phyloP scores from a whole-genome alignment of 92 coral and sea anemone genomes.

The Paragorgia papillata region DNA sequence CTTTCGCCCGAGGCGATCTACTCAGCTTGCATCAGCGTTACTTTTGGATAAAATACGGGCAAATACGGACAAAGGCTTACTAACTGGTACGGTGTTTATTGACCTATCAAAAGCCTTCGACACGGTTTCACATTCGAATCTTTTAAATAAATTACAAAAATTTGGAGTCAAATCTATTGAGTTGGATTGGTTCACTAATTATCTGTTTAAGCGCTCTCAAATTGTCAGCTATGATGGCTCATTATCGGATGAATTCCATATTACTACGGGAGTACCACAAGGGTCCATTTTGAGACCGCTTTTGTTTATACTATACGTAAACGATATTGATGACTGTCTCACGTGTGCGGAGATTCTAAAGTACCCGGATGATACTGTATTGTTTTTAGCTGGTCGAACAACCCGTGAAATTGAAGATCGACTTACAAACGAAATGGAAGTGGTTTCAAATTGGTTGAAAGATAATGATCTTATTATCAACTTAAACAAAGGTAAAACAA shows the following conservation, averaged over 20 bases:
- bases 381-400: not conserved
- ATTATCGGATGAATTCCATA: not conserved
- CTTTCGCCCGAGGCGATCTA: conserved; percentile 7
- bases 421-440: conserved; percentile 9
- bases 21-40: conserved; percentile 3
- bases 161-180: conserved; percentile 4
- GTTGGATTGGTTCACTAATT: conserved; percentile 4
- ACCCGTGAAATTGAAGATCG: not conserved
- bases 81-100: conserved; percentile 6
- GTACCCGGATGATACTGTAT: conserved; percentile 16
- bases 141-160: not conserved
- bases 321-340: not conserved
- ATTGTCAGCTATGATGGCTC: not conserved
- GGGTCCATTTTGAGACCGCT: conserved; percentile 20
- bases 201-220: not conserved
- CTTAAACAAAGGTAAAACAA: conserved; percentile 14
- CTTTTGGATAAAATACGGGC: conserved; percentile 1
- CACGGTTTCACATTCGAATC: conserved; percentile 2
- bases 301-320: conserved; percentile 10
- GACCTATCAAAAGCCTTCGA: conserved; percentile 24
- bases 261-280: conserved; percentile 2
- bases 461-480: conserved; percentile 12
- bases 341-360: not conserved
- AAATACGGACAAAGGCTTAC: not conserved
- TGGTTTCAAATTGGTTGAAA: not conserved